Base-by-base conservation (phyloP, 2,797 vertebrate species). In the Gila robusta region DNA sequence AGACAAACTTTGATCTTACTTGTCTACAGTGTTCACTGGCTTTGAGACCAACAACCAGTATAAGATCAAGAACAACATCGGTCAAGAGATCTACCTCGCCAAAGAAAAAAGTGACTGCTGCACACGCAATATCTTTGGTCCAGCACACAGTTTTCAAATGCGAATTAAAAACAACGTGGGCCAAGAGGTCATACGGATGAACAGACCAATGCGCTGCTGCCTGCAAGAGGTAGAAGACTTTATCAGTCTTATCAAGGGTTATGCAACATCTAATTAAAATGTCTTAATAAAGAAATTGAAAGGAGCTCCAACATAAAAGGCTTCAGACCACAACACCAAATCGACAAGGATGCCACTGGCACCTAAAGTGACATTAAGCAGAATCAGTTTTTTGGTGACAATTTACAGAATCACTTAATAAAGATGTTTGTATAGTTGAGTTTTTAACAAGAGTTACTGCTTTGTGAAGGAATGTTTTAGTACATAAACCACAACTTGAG, bases 41-140 rank as follows among this genome's bases (percentile, higher is more conserved):
- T 97, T 97, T 44, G 97, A 97, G 91, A 96, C 94, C 28, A 96
- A 97, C 92, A 98, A 96, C 87, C 93, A 96, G 88, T 98, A 98
- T 0, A 96, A 97, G 84, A 93, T 98, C 79, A 97, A 97, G 88
- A 97, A 97, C 70, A 97, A 95, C 56, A 56, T 96, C 4, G 97
- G 96, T 62, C 97, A 97, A 69, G 96, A 95, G 89, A 94, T 98
- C 86, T 97, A 96, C 89, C 93, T 94, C 17, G 97, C 96, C 17
- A 97, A 96, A 16, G 97, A 98, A 92, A 96, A 97, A 91, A 98
- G 95, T 41, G 96, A 96, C 93, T 97, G 96, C 90, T 98, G 97
- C 82, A 96, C 96, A 0, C 95, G 97, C 11, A 96, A 97, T 49
- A 96, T 96, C 94, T 98, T 95, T 3, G 97, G 97, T 2, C 91